Evolutionary conservation across 2,797 vertebrate species (phyloP).

Genomic region (Cirrhinus molitorella): DNA sequence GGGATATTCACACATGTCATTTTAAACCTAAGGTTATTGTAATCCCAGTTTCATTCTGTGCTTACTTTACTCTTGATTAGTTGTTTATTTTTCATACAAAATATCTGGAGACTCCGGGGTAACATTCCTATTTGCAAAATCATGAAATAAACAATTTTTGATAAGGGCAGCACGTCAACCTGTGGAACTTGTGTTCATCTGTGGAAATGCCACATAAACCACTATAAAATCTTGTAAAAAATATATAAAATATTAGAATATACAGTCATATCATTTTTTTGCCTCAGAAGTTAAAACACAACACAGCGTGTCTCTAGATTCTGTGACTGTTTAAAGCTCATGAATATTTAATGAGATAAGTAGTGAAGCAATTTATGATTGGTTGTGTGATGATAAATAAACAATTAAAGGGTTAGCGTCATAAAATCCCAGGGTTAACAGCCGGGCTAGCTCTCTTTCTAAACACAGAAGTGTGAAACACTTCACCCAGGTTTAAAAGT

Average conservation of each 20-base stretch:
- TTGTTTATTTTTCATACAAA: neutral
- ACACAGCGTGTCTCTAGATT: neutral
- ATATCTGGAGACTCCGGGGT: neutral
- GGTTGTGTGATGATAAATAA: neutral
- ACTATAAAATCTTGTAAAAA: neutral
- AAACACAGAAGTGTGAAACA: neutral
- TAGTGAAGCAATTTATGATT: neutral
- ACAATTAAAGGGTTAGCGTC: neutral
- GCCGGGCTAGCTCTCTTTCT: neutral
- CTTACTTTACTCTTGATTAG: neutral
- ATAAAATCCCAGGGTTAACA: neutral
- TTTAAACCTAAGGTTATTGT: neutral
- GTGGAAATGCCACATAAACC: neutral
- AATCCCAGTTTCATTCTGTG: neutral
- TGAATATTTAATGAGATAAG: neutral
- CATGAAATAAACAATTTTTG: neutral
- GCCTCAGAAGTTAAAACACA: neutral
- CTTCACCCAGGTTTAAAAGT: conserved; percentile 4
- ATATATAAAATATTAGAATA: neutral
- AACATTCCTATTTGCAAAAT: neutral
- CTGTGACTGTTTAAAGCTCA: neutral
- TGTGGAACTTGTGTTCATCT: neutral
- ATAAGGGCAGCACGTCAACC: neutral
- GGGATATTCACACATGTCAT: neutral
- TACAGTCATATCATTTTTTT: neutral